Evolutionary conservation across 1,140 invertebrate species (phyloP).

Genomic region (Magallana angulata): DNA sequence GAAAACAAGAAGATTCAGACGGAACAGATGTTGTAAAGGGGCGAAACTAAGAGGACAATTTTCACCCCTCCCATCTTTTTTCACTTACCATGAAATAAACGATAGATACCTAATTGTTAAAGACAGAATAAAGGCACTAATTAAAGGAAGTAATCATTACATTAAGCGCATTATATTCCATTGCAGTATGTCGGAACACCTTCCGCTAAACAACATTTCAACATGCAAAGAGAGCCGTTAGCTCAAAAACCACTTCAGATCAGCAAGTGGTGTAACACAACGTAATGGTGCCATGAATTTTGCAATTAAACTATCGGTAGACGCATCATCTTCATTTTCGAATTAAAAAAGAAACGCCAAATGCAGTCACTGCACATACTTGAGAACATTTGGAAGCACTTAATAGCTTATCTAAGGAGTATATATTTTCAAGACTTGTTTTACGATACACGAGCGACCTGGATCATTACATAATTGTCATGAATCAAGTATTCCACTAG

Average conservation of each 20-base stretch:
- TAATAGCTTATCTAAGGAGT: conserved; percentile 36
- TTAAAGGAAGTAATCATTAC: background rate
- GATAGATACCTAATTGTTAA: background rate
- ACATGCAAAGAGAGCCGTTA: background rate
- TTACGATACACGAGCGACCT: conserved; percentile 30
- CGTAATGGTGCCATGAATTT: conserved; percentile 18
- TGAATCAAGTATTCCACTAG: conserved; percentile 30
- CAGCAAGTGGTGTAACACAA: background rate
- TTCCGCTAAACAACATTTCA: background rate
- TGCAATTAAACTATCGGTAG: conserved; percentile 2
- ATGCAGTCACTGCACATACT: conserved; percentile 30
- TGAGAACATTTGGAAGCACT: conserved; percentile 9
- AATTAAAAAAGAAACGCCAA: background rate
- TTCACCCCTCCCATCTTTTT: conserved; percentile 17
- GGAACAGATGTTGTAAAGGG: background rate
- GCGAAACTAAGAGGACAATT: background rate
- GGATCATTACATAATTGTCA: conserved; percentile 31
- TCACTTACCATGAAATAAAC: conserved; percentile 4
- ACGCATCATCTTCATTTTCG: background rate
- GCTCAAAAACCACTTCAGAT: background rate
- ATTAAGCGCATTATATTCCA: background rate
- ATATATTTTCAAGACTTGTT: conserved; percentile 32
- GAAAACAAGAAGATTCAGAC: background rate
- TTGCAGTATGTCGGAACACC: background rate
- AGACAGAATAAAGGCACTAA: background rate